Conservation (phyloP, 2,888 invertebrate species). For the Geotrupes spiniger region DNA sequence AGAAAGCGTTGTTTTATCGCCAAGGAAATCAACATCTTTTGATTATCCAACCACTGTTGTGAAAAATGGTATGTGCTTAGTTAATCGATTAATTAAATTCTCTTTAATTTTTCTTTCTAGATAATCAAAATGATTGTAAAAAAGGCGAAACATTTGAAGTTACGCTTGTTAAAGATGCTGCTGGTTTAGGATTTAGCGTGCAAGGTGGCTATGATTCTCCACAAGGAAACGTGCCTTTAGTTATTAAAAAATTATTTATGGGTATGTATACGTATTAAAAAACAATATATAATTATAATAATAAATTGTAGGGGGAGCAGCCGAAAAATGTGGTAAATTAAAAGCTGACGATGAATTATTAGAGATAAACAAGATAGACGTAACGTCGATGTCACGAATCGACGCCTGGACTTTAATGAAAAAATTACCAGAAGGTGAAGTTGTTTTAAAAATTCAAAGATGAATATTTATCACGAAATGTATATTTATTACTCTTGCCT, state of each 20-base stretch:
- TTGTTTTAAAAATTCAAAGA: slow-evolving; percentile 54
- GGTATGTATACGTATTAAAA: slow-evolving; percentile 56
- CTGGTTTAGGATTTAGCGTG: slow-evolving; percentile 90
- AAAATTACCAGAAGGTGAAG: slow-evolving; percentile 80
- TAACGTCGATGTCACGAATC: slow-evolving; percentile 83
- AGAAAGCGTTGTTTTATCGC: background rate
- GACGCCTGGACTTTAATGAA: slow-evolving; percentile 94
- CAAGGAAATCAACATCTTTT: background rate
- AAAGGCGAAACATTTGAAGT: slow-evolving; percentile 34
- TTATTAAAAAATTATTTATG: slow-evolving; percentile 91
- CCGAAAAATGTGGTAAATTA: slow-evolving; percentile 81
- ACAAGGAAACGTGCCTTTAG: slow-evolving; percentile 82
- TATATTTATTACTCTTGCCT: slow-evolving; percentile 22
- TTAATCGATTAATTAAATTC: background rate
- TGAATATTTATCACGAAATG: slow-evolving; percentile 18
- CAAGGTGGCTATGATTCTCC: slow-evolving; percentile 93
- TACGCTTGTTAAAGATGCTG: slow-evolving; percentile 70
- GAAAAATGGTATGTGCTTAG: slow-evolving; percentile 11
- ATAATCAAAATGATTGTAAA: background rate
- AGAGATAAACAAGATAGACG: slow-evolving; percentile 76
- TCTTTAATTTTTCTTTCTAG: background rate
- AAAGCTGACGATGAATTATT: slow-evolving; percentile 85
- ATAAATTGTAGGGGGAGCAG: slow-evolving; percentile 71
- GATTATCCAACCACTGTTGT: background rate
- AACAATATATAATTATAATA: slow-evolving; percentile 4